A percentile compares a stretch with the other conserved stretches of the same genome.
Evolutionary conservation across 2,797 vertebrate genomes (phyloP).

Genomic region (Arnoldichthys spilopterus): DNA sequence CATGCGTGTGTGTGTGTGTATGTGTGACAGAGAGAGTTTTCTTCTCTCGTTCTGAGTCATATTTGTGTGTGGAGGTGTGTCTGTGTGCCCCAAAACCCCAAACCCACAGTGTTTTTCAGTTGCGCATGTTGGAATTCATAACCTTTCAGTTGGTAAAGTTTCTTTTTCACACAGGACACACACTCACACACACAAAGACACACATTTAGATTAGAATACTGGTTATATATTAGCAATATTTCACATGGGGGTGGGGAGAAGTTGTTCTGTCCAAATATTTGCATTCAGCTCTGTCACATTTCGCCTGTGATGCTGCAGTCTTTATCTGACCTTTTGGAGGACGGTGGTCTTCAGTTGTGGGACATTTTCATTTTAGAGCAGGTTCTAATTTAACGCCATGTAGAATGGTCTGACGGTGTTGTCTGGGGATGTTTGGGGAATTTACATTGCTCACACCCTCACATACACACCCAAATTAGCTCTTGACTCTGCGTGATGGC

Average conservation of each 20-base stretch:
- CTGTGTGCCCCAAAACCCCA: slow-evolving; percentile 68
- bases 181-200: slow-evolving; percentile 20
- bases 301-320: not conserved
- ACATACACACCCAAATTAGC: slow-evolving; percentile 61
- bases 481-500: slow-evolving; percentile 44
- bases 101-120: slow-evolving; percentile 71
- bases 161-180: not conserved
- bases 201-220: not conserved
- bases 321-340: slow-evolving; percentile 28
- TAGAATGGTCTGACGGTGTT: not conserved
- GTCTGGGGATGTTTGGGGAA: slow-evolving; percentile 36
- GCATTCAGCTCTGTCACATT: not conserved
- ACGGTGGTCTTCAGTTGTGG: no score
- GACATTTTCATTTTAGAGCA: no score
- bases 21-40: slow-evolving; percentile 64
- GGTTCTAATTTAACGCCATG: no score
- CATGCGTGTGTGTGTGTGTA: slow-evolving; percentile 47
- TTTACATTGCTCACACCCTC: not conserved
- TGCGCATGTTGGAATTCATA: slow-evolving; percentile 65
- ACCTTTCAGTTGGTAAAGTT: slow-evolving; percentile 67
- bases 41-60: slow-evolving; percentile 75
- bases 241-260: not conserved
- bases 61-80: slow-evolving; percentile 28
- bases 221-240: slow-evolving; percentile 7
- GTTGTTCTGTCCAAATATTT: not conserved